Evolutionary conservation across 2,797 vertebrate species (phyloP).

Genomic region (Serranus cabrilla): DNA sequence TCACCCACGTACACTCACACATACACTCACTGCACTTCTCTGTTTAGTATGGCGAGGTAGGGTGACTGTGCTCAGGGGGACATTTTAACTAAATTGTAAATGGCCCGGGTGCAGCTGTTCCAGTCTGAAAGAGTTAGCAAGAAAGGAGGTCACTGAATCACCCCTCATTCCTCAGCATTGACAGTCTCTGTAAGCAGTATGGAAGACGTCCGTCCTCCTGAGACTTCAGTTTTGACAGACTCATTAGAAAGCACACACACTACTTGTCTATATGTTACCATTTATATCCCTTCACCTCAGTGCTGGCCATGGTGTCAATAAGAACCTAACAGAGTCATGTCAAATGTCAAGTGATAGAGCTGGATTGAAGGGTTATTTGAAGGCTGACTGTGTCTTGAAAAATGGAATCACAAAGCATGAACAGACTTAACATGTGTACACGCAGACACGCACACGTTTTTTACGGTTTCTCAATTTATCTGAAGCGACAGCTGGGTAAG

Average conservation of each 20-base stretch:
- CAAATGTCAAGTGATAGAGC: conserved; percentile 63
- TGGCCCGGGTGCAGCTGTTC: conserved; percentile 71
- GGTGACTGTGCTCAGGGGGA: conserved; percentile 71
- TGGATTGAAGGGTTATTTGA: conserved; percentile 57
- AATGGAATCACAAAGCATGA: conserved; percentile 49
- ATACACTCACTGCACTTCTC: conserved; percentile 47
- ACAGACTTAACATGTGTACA: conserved; percentile 28
- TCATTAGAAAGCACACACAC: conserved; percentile 65
- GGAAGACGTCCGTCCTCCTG: conserved; percentile 59
- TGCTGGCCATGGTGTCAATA: conserved; percentile 53
- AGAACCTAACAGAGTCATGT: conserved; percentile 65
- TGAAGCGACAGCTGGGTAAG: conserved; percentile 81
- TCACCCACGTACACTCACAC: conserved; percentile 28
- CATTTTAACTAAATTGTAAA: conserved; percentile 80
- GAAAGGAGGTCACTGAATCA: conserved; percentile 74
- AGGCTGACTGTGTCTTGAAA: conserved; percentile 48
- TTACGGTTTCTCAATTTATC: conserved; percentile 70
- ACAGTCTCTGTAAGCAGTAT: conserved; percentile 58
- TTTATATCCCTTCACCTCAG: conserved; percentile 54
- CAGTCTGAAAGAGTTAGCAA: conserved; percentile 70
- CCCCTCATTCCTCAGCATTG: conserved; percentile 65
- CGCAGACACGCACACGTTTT: conserved; percentile 20
- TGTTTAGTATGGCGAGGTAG: conserved; percentile 68
- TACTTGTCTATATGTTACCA: conserved; percentile 48
- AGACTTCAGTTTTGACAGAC: conserved; percentile 68